Evolutionary conservation across 2,113 vertebrate species (phyloP), one percentile per base, ranked within the genome.

Genomic region (Dicaeum eximium): DNA sequence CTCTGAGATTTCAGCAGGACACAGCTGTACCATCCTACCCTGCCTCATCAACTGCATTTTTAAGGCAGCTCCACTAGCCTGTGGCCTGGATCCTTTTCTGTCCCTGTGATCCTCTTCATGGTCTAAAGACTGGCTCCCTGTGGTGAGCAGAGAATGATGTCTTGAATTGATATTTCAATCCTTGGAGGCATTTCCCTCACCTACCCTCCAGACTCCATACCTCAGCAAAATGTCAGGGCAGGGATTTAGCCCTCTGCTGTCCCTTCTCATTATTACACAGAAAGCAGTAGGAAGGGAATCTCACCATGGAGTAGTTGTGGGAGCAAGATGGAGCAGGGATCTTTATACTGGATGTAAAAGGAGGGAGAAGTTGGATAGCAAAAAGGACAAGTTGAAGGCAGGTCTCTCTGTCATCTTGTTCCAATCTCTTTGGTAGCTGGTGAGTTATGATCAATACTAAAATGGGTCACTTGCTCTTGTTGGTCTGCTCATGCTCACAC

Each of bases 381-480:
- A 50, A 81, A 93, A 58, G 3, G 30, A 6, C 8, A 33, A 51
- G 14, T 2, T 72, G 42, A 70, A 67, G 33, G 16, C 40, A 56
- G 7, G 9, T 69, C 1, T 91, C 30, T 5, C 16, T 35, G 1
- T 50, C 10, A 54, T 11, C 33, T 66, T 78, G 18, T 50, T 78
- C 33, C 38, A 67, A 31, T 47, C 24, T 83, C 35, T 86, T 30
- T 31, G 40, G 15, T 38, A 62, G 25, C 1, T 70, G 14, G 10
- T 10, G 50, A 23, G 21, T 70, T 73, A 62, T 0, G 4, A 66
- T 33, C 38, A 56, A 22, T 62, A 58, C 7, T 33, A 37, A 88
- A 86, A 73, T 7, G 1, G 1, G 0, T 62, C 0, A 1, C 58
- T 88, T 80, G 38, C 17, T 79, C 48, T 64, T 60, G 8, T 45